Percentiles rank a stretch among this genome's conserved stretches.
Evolutionary conservation across 2,888 invertebrate species (phyloP).

Genomic region (Drosophila atroscutellata): DNA sequence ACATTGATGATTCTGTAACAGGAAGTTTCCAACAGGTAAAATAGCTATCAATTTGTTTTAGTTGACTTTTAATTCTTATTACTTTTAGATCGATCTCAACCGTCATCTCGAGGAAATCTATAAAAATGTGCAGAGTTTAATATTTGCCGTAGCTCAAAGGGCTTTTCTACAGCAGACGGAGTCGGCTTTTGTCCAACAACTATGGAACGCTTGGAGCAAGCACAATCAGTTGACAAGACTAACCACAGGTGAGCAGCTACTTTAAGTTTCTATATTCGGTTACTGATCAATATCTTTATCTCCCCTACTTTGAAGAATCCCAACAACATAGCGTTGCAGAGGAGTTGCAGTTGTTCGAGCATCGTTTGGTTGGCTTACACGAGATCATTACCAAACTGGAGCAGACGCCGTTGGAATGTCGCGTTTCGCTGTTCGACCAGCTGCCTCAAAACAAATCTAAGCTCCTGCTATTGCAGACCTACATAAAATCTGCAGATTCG

Average conservation of each 20-base stretch:
- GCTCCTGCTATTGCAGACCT: conserved; percentile 63
- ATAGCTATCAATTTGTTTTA: not conserved
- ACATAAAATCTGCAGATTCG: conserved; percentile 86
- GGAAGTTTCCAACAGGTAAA: conserved; percentile 98
- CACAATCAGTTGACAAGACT: conserved; percentile 68
- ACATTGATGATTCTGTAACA: conserved; percentile 85
- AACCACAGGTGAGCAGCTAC: conserved; percentile 68
- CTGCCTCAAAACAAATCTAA: conserved; percentile 38
- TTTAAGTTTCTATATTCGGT: not conserved
- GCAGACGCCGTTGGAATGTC: conserved; percentile 41
- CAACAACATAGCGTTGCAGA: conserved; percentile 67
- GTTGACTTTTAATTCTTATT: too few relatives aligned
- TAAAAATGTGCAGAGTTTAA: conserved; percentile 71
- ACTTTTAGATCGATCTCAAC: conserved; percentile 82
- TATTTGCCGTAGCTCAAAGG: conserved; percentile 71
- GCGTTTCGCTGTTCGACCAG: conserved; percentile 29
- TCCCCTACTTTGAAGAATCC: conserved; percentile 57
- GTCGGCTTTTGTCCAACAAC: conserved; percentile 37
- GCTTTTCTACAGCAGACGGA: conserved; percentile 45
- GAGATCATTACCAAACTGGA: conserved; percentile 65
- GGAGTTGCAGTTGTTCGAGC: conserved; percentile 79
- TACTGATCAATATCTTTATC: not conserved
- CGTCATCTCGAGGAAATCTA: conserved; percentile 89
- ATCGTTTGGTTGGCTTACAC: conserved; percentile 71
- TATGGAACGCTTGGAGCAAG: conserved; percentile 79